Base-by-base conservation (phyloP, 2,888 invertebrate genomes). In the Phoronis australis region DNA sequence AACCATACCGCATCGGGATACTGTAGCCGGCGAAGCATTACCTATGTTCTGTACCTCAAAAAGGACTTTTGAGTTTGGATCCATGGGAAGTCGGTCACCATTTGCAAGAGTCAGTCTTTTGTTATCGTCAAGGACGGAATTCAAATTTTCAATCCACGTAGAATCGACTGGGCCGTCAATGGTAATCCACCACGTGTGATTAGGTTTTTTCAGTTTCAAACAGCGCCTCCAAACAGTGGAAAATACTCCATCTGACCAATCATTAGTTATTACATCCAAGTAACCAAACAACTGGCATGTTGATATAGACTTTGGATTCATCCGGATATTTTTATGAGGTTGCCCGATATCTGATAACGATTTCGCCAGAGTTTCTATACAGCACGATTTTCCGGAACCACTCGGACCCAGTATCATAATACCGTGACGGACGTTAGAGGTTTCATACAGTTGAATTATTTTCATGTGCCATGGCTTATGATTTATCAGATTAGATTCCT, bases 181-280 rank as follows among this genome's bases (percentile, higher is more conserved):
- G n/a, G 86, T 82, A 41, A 86, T 76, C 83, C 83, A 83, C 20
- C 79, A 65, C 51, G 76, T 69, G 47, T 81, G 80, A 43, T 70
- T n/a, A n/a, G n/a, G 73, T 62, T 78, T 77, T 64, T 88, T 88
- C 1, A 87, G 82, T 78, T 88, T 88, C 21, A 87, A 80, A 2
- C 90, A 86, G 73, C 88, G 81, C 62, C 91, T 82, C 91, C 91
- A 92, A 2, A 92, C 77, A 0, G 89, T 90, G 0, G 91, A 91
- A 75, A 92, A 92, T 64, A 92, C 92, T 18, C 92, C 92, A 77
- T 92, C 92, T 0, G 91, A 91, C 92, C 92, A 92, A 71, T 92
- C 92, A 73, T 92, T 92, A 1, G 92, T 92, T 0, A 90, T 87
- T 0, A 88, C 90, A 75, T 92, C 92, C 37, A 92, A 79, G 37